Evolutionary conservation across 1,140 invertebrate species (phyloP).

Genomic region (Bombus ignitus): DNA sequence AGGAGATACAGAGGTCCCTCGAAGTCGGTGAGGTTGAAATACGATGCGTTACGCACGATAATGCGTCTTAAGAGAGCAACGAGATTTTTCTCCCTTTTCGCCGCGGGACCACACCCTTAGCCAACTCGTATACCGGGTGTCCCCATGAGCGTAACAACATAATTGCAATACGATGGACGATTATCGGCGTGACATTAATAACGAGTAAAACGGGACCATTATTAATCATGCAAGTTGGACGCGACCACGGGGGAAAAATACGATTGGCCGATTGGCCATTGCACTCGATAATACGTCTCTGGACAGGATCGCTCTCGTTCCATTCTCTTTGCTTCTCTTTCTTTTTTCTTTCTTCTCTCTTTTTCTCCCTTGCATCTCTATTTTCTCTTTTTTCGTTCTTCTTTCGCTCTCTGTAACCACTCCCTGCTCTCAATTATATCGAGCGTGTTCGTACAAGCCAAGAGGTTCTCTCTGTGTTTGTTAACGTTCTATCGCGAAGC

Average conservation of each 20-base stretch:
- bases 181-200: slow-evolving; percentile 18
- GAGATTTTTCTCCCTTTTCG: slow-evolving; percentile 34
- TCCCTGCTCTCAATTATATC: slow-evolving; percentile 5
- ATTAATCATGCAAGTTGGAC: slow-evolving; percentile 12
- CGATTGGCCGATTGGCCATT: slow-evolving; percentile 23
- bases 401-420: neutral
- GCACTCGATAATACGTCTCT: slow-evolving; percentile 10
- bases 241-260: slow-evolving; percentile 20
- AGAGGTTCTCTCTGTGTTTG: neutral
- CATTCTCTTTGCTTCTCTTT: neutral
- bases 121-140: slow-evolving; percentile 35
- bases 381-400: neutral
- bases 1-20: slow-evolving; percentile 12
- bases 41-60: slow-evolving; percentile 54
- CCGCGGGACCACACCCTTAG: slow-evolving; percentile 38
- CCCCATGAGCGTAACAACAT: slow-evolving; percentile 8
- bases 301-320: neutral
- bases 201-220: slow-evolving; percentile 26
- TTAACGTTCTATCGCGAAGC: neutral
- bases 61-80: slow-evolving; percentile 43
- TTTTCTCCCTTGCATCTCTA: neutral
- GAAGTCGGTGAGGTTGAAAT: slow-evolving; percentile 31
- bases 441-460: neutral
- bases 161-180: slow-evolving; percentile 21
- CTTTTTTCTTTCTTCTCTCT: neutral